Evolutionary conservation across 2,888 invertebrate genomes (phyloP), one percentile per base, ranked within the genome.

Genomic region (Amphipyra berbera): DNA sequence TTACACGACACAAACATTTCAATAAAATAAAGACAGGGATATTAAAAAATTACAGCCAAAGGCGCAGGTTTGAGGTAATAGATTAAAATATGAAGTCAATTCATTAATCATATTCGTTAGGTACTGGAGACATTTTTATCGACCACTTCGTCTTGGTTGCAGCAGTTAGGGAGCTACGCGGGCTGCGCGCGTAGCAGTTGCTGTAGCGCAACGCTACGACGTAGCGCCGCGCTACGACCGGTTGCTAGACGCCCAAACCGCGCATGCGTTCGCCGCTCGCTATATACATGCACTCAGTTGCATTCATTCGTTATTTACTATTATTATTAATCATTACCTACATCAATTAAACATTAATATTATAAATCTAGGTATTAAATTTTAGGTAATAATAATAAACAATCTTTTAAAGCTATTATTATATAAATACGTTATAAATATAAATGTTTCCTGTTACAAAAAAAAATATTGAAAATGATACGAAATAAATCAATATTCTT

Each of bases 381-480:
- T 95, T 95, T 95, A 95, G 95, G 93, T 95, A 95, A 93, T 94
- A 93, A 94, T 93, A 95, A 94, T 94, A 93, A 95, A 95, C 95
- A 95, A 95, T 94, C 95, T 95, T 95, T 95, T 95, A 94, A 95
- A 95, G 94, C 95, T 95, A 94, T 94, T 94, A 95, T 95, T 94
- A 95, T 95, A 95, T 94, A 95, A 95, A 95, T 95, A 95, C 95
- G 95, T 95, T 95, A 95, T 95, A 90, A 94, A 93, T 93, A 95
- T 95, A 94, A 95, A 95, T 95, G 95, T 95, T 95, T 95, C 95
- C 95, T 95, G 95, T 95, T 95, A 95, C 94, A 93, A 94, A 94
- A 91, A 88, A 92, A 92, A 93, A 94, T 94, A 94, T 93, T 94
- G 93, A 94, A 93, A 93, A 94, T 92, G 92, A 94, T 94, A 94